Conservation (phyloP, 2,888 invertebrate species). For the Dolomedes plantarius region DNA sequence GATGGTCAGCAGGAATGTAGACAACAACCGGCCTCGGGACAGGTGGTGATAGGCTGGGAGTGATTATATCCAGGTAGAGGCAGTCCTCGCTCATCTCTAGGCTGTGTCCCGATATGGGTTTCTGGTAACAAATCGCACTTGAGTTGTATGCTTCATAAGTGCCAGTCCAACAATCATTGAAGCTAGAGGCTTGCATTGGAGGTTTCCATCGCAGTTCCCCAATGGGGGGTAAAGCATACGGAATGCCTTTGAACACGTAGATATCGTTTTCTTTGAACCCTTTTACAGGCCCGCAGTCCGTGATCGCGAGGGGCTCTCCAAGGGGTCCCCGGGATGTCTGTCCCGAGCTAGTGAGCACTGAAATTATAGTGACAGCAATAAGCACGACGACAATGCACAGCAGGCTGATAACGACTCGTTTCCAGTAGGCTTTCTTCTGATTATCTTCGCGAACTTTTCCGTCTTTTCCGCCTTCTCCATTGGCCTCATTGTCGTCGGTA, state of each 20-base stretch:
- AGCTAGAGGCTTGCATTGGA: slow-evolving; percentile 74
- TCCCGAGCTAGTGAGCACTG: slow-evolving; percentile 37
- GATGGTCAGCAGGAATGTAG: slow-evolving; percentile 73
- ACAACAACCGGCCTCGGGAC: slow-evolving; percentile 72
- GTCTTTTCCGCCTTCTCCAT: slow-evolving; percentile 28
- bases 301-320: slow-evolving; percentile 52
- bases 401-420: slow-evolving; percentile 37
- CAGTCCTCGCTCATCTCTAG: slow-evolving; percentile 81
- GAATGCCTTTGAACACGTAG: slow-evolving; percentile 85
- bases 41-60: slow-evolving; percentile 79
- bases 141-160: slow-evolving; percentile 81
- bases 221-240: slow-evolving; percentile 83
- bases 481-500: slow-evolving; percentile 35
- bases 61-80: slow-evolving; percentile 85
- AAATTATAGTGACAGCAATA: slow-evolving; percentile 40
- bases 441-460: slow-evolving; percentile 15
- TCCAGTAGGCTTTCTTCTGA: slow-evolving; percentile 30
- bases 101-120: slow-evolving; percentile 73
- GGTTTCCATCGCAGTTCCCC: slow-evolving; percentile 81
- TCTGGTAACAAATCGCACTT: slow-evolving; percentile 82
- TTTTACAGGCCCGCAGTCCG: slow-evolving; percentile 72
- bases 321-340: slow-evolving; percentile 20
- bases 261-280: slow-evolving; percentile 72
- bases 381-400: slow-evolving; percentile 45
- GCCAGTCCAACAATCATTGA: slow-evolving; percentile 77